Evolutionary conservation across 2,797 vertebrate species (phyloP).

Genomic region (Diceros bicornis): DNA sequence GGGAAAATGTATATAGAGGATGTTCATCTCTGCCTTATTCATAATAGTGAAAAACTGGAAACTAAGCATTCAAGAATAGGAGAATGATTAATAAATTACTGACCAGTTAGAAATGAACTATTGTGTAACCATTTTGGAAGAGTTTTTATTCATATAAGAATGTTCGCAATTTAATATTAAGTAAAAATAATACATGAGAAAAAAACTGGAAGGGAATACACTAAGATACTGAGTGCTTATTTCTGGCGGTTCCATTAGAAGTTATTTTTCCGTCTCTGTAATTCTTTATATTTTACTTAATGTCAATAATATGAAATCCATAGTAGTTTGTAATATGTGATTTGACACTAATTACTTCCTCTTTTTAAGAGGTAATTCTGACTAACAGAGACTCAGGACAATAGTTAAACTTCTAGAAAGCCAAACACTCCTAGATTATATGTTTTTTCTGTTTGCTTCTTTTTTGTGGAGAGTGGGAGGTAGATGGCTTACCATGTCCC

Average conservation of each 20-base stretch:
- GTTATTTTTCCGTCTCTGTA: not conserved
- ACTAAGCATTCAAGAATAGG: not conserved
- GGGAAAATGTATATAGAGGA: not conserved
- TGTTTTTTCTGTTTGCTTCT: not conserved
- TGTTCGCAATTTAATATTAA: not conserved
- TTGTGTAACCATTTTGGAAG: not conserved
- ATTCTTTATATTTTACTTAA: not conserved
- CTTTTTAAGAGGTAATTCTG: slow-evolving; percentile 2
- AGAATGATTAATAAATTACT: not conserved
- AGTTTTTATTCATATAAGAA: not conserved
- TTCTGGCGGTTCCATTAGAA: not conserved
- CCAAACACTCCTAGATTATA: not conserved
- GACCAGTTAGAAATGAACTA: not conserved
- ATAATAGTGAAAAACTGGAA: not conserved
- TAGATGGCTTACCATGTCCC: not conserved
- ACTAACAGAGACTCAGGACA: not conserved
- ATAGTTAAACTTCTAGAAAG: not conserved
- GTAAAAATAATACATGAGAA: not conserved
- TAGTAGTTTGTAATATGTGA: not conserved
- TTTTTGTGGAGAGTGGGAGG: too few species aligned
- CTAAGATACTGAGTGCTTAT: not conserved
- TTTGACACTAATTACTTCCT: not conserved
- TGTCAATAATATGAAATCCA: not conserved
- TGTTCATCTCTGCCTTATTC: not conserved
- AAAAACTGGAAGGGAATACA: not conserved